Base-by-base conservation (phyloP, 2,888 invertebrate genomes). In the Sarcophaga caerulescens region DNA sequence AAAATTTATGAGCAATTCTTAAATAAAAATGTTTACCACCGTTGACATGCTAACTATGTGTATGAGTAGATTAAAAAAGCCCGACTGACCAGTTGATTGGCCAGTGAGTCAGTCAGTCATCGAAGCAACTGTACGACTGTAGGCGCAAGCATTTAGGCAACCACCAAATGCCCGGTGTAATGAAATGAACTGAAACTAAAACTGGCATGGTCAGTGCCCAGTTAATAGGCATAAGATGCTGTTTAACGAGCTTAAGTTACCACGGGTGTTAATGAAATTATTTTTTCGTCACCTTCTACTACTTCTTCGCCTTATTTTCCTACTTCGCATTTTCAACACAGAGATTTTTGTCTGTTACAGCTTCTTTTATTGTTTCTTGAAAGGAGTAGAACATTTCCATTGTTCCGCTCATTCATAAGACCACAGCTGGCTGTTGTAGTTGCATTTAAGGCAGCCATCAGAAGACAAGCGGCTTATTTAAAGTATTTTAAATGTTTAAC, bases 181-280 rank as follows among this genome's bases (percentile, higher is more conserved):
- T 69, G 69, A 78, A 79, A 74, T 84, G 78, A 74, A 84, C 75
- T 80, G 75, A 84, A 80, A 84, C 84, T 75, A 80, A 84, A 84
- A 84, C 84, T 84, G 79, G 65, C 79, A 70, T 80, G 79, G 79
- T 70, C 84, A 80, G 75, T 80, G 84, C 79, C 84, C 84, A 84
- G 78, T 75, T 84, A 86, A 86, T 86, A 86, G 86, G 84, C 86
- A 86, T 86, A 86, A 84, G 86, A 86, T 81, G 84, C 86, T 86
- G 81, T 86, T 86, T 84, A 86, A 86, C 84, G 86, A 84, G 86
- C 86, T 86, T 86, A 86, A 86, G 81, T 84, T 86, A 83, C 85
- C 83, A 85, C 83, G 87, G 79, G 85, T 82, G 87, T 87, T 87
- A 88, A 88, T 88, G 87, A 88, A 88, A 88, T 88, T 88, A 88